A percentile compares a stretch with the other conserved stretches of the same genome.
Conservation (phyloP, 2,113 vertebrate species). For the Etheostoma cragini region DNA sequence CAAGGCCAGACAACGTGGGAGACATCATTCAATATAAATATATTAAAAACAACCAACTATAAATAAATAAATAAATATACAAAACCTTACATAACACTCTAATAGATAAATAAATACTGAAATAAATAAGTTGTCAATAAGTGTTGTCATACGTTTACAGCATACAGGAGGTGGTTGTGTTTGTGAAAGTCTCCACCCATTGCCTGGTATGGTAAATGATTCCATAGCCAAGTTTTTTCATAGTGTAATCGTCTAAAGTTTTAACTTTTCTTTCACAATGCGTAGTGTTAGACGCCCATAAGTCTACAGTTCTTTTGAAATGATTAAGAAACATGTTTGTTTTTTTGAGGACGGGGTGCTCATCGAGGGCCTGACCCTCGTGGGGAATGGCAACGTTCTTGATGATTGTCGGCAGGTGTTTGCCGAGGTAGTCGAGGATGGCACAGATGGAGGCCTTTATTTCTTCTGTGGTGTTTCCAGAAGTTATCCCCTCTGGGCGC, state of each 20-base stretch:
- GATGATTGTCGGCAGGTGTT: conserved; percentile 8
- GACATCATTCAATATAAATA: conserved; percentile 19
- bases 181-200: conserved; percentile 45
- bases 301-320: background rate
- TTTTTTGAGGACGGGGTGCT: accelerated
- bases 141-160: background rate
- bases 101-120: conserved; percentile 1
- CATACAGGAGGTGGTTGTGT: background rate
- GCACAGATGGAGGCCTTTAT: conserved; percentile 26
- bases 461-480: background rate
- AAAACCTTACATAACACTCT: conserved; percentile 8
- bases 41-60: conserved; percentile 5
- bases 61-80: conserved; percentile 17
- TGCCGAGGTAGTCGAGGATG: conserved; percentile 40
- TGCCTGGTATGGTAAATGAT: conserved; percentile 32
- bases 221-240: background rate
- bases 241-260: accelerated
- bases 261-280: background rate
- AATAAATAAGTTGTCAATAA: background rate
- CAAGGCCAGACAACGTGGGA: background rate
- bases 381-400: accelerated
- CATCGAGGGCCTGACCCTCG: too few species aligned
- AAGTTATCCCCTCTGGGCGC: conserved; percentile 32
- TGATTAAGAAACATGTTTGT: accelerated
- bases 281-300: too few species aligned